A percentile compares a stretch with the other conserved stretches of the same genome.
These are phyloP conservation scores for Cosmopolites sordidus DNA, from an alignment of 2,888 invertebrate species.

Conservation along the genomic window DNA sequence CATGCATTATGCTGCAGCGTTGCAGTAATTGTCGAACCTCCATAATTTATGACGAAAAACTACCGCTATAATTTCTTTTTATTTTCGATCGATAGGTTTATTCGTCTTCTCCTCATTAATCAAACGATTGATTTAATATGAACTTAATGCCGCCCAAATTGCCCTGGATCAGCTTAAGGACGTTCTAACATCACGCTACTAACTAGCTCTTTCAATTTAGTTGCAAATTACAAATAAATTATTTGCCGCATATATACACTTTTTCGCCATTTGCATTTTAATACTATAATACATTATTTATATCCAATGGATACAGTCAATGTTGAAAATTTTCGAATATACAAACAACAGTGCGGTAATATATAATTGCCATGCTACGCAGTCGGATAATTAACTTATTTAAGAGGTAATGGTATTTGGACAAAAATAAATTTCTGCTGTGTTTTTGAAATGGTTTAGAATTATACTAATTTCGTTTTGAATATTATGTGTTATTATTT, in stretches of 20 bases:
- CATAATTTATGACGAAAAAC: too few species aligned
- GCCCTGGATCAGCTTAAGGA: not conserved
- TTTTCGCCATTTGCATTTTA: slow-evolving; percentile 1
- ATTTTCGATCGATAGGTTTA: too few species aligned
- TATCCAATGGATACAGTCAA: not conserved
- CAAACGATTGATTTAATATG: too few species aligned
- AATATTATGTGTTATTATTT: too few species aligned
- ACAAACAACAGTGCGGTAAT: not conserved
- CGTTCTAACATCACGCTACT: not conserved
- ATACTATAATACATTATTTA: not conserved
- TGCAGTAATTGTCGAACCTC: too few species aligned
- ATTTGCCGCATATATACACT: not conserved
- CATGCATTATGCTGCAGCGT: too few species aligned
- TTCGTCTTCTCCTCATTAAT: too few species aligned
- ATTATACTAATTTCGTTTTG: too few species aligned
- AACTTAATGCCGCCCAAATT: too few species aligned
- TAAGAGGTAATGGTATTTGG: not conserved
- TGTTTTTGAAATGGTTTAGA: not conserved
- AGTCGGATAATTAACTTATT: not conserved
- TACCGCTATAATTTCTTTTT: too few species aligned
- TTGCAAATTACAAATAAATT: slow-evolving; percentile 1
- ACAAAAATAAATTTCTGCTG: not conserved
- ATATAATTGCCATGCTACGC: not conserved
- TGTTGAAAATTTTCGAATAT: not conserved
- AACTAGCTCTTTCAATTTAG: not conserved